Evolutionary conservation across 2,888 invertebrate species (phyloP).

Genomic region (Brachyopa scutellaris): DNA sequence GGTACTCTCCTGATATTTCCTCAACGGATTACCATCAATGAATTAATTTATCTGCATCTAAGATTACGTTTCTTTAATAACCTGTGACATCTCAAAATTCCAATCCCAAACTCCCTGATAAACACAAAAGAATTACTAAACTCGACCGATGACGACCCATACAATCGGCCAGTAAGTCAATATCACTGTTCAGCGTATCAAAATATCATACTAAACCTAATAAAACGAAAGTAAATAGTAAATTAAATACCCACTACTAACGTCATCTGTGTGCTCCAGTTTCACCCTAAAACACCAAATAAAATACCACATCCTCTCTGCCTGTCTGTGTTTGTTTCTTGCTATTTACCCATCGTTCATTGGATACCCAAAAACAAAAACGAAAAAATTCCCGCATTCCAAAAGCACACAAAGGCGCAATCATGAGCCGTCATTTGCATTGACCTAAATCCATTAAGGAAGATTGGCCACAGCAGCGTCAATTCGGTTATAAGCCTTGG

Average conservation of each 20-base stretch:
- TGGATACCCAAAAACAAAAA: no score
- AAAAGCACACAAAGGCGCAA: constrained; percentile 2
- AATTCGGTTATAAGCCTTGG: background rate
- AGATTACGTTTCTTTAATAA: no score
- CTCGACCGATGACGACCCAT: no score
- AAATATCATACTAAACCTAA: background rate
- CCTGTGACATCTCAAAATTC: no score
- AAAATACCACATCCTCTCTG: background rate
- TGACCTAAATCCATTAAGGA: background rate
- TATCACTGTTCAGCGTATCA: background rate
- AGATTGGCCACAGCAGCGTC: background rate
- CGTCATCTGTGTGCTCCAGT: background rate
- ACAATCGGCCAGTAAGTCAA: background rate
- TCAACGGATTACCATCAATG: no score
- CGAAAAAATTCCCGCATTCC: no score
- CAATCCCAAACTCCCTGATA: no score
- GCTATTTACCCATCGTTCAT: background rate
- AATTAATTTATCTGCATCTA: no score
- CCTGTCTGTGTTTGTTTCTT: background rate
- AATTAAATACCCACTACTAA: background rate
- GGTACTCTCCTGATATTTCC: no score
- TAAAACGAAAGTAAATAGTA: no score
- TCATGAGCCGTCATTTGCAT: background rate
- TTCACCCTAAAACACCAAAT: background rate
- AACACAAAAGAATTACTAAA: no score